A percentile compares a stretch with the other conserved stretches of the same genome.
phyloP scores from a whole-genome alignment of 2,797 vertebrate species.

The Crocidura indochinensis region DNA sequence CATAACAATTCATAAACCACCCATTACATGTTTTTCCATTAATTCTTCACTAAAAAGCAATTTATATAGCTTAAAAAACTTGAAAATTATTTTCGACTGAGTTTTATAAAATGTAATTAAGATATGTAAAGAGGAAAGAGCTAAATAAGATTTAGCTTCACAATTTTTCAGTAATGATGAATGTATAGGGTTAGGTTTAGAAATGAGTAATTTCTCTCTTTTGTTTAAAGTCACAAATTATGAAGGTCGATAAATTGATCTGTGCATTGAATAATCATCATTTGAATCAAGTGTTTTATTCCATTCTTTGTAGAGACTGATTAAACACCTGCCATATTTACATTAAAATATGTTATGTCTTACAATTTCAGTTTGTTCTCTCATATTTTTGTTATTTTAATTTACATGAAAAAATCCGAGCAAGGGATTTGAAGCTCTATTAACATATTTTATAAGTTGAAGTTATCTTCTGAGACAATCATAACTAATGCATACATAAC shows the following conservation, averaged over 20 bases:
- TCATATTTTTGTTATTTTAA: conserved; percentile 30
- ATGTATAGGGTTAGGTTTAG: not conserved
- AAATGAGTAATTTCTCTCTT: not conserved
- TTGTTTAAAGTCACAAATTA: conserved; percentile 38
- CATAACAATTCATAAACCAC: conserved; percentile 34
- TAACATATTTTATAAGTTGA: conserved; percentile 26
- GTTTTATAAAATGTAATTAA: not conserved
- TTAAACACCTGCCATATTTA: not conserved
- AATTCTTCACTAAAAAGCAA: conserved; percentile 5
- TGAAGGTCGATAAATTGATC: not conserved
- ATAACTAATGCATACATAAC: not conserved
- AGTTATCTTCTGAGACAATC: not conserved
- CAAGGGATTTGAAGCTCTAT: not conserved
- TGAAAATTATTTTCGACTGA: conserved; percentile 33
- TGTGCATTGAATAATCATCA: conserved; percentile 16
- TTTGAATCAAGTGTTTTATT: conserved; percentile 49
- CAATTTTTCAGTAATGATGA: not conserved
- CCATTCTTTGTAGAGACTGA: conserved; percentile 11
- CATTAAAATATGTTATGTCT: not conserved
- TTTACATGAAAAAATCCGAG: conserved; percentile 9
- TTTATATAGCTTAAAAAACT: conserved; percentile 51
- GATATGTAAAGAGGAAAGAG: not conserved
- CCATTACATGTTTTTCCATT: not conserved
- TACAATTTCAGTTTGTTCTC: not conserved
- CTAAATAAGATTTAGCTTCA: conserved; percentile 1